Evolutionary conservation across 2,888 invertebrate species (phyloP), one percentile per base, ranked within the genome.

Genomic region (Cataglyphis altisquamis): DNA sequence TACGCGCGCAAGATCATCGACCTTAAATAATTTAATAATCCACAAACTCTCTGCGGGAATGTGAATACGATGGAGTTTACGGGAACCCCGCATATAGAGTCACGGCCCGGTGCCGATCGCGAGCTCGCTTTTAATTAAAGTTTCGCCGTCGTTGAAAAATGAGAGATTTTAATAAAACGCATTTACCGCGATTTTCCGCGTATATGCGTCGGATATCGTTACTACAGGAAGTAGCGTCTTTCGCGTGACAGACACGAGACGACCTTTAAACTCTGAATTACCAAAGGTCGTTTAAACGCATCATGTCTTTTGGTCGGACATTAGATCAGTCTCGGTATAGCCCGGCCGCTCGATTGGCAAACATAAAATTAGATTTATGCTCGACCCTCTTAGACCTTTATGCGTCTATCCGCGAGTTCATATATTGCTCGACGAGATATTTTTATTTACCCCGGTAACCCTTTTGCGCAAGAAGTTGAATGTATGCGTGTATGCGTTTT

Each of bases 1-100:
- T 39, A 66, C 60, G 48, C 63, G 72, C 72, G 82, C 52, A 52
- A n/a, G 52, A 83, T 83, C 64, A 41, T 48, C 68, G 62, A 78
- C 67, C 82, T 68, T 68, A 78, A 83, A 68, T 83, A 78, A 83
- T 83, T 78, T 39, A 68, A 78, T 83, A 83, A 21, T 32, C 29
- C 52, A 32, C 60, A 45, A 36, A 36, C 32, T 52, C 52, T 52
- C 52, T 25, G 32, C 63, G 39, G 67, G 48, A 25, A 18, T 66
- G 48, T 6, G 66, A 48, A 64, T 66, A 48, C 48, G 60, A 57
- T 78, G 67, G 36, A 66, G 68, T 29, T 78, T 67, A 25, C 21
- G 29, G 21, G 1, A 18, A 62, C 48, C 68, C 64, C 64, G 36
- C 36, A 77, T 45, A 77, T 60, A 77, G 25, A 57, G 15, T 64